Conservation (phyloP, 1,140 invertebrate species). For the Drosophila punjabiensis region DNA sequence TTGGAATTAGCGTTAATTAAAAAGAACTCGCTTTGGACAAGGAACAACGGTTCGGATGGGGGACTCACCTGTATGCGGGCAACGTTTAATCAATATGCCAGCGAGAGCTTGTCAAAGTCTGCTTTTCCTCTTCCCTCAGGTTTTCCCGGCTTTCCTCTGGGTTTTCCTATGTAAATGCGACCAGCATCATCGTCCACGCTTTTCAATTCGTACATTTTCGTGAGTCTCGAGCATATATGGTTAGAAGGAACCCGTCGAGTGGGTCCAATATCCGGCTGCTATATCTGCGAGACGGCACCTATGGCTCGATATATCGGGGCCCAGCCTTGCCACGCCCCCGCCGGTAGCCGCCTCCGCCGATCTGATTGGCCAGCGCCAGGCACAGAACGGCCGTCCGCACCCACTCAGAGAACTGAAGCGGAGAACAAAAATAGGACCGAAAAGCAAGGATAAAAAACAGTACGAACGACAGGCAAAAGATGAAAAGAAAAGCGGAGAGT, state of each 20-base stretch:
- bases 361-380: conserved; percentile 60
- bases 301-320: conserved; percentile 43
- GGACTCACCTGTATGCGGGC: conserved; percentile 41
- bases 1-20: conserved; percentile 63
- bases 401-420: conserved; percentile 3
- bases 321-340: conserved; percentile 66
- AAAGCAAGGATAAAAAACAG: conserved; percentile 17
- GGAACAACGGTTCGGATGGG: not conserved
- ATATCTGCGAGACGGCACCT: conserved; percentile 37
- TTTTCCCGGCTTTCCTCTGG: too few relatives aligned
- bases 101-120: conserved; percentile 41
- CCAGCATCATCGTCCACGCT: conserved; percentile 27
- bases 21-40: conserved; percentile 25
- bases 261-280: conserved; percentile 27
- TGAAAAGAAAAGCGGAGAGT: conserved; percentile 11
- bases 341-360: conserved; percentile 49
- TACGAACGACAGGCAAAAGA: conserved; percentile 19
- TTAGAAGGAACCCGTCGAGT: not conserved
- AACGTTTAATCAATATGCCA: conserved; percentile 47
- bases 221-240: conserved; percentile 8
- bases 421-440: conserved; percentile 17
- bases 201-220: conserved; percentile 15
- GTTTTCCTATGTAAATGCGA: conserved; percentile 40
- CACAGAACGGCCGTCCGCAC: conserved; percentile 18
- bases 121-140: not conserved